Percentiles rank a stretch among this genome's conserved stretches.
phyloP scores from a whole-genome alignment of 2,888 invertebrate species.

The Phengaris arion region DNA sequence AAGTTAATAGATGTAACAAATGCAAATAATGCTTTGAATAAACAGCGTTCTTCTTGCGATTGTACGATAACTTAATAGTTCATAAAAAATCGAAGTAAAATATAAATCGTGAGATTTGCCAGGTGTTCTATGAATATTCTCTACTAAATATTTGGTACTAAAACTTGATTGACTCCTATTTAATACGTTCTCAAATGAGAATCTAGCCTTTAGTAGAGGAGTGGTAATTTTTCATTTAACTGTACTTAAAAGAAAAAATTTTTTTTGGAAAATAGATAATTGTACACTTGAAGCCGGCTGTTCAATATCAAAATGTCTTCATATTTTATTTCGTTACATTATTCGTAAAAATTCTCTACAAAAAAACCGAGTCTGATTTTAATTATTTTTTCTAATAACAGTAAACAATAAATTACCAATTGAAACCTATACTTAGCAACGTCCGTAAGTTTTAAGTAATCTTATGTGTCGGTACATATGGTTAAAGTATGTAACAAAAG shows the following conservation, averaged over 20 bases:
- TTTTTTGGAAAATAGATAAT: not conserved
- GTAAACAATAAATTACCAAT: too few species aligned
- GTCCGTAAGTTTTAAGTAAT: too few species aligned
- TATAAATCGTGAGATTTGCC: constrained; percentile 47
- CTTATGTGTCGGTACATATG: too few species aligned
- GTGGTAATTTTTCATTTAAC: constrained; percentile 21
- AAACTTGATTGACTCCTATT: constrained; percentile 61
- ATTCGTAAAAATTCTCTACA: too few species aligned
- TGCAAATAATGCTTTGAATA: not conserved
- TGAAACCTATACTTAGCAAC: too few species aligned
- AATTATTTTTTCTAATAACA: too few species aligned
- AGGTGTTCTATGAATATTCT: constrained; percentile 47
- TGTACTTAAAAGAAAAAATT: constrained; percentile 3
- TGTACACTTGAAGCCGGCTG: not conserved
- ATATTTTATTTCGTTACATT: too few species aligned
- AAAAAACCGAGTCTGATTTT: too few species aligned
- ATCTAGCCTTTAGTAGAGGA: constrained; percentile 17
- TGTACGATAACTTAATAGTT: constrained; percentile 54
- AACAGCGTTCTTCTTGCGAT: constrained; percentile 31
- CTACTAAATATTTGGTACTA: constrained; percentile 43
- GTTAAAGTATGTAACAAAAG: too few species aligned
- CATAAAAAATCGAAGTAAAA: constrained; percentile 55
- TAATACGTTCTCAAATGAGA: constrained; percentile 46
- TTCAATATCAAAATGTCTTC: too few species aligned
- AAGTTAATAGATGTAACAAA: too few species aligned